Evolutionary conservation across 2,797 vertebrate genomes (phyloP).

Genomic region (Rousettus madagascariensis): DNA sequence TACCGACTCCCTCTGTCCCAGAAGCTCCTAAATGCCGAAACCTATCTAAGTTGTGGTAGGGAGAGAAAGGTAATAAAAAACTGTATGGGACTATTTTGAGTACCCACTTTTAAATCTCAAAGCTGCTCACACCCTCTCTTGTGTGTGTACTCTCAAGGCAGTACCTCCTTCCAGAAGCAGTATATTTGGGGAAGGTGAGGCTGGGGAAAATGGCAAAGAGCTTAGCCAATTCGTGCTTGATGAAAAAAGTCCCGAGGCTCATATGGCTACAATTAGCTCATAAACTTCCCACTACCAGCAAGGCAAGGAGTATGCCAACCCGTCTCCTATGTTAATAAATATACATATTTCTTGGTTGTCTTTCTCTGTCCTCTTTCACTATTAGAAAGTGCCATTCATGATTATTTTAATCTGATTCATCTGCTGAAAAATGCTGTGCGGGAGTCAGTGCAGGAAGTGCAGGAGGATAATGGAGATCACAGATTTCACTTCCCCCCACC

Average conservation of each 20-base stretch:
- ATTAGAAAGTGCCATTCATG: background rate
- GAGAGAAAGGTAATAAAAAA: background rate
- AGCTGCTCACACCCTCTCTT: background rate
- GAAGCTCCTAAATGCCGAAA: background rate
- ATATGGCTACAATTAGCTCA: background rate
- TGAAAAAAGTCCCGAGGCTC: background rate
- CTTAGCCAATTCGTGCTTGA: background rate
- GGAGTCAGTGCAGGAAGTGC: background rate
- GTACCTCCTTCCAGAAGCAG: background rate
- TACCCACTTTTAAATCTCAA: background rate
- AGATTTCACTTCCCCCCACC: background rate
- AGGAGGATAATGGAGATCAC: background rate
- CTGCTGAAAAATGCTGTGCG: background rate
- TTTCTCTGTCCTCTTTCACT: slow-evolving; percentile 22
- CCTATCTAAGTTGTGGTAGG: background rate
- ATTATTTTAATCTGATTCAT: slow-evolving; percentile 49
- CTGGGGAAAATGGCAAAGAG: background rate
- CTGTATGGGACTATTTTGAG: background rate
- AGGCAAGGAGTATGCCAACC: background rate
- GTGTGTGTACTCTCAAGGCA: background rate
- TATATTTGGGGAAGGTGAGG: background rate
- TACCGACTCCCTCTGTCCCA: background rate
- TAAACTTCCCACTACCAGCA: background rate
- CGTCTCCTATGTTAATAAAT: background rate
- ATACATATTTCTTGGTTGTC: background rate